A percentile compares a stretch with the other conserved stretches of the same genome.
These are phyloP conservation scores for Zosterops lateralis DNA, from an alignment of 2,113 vertebrate genomes.

Conservation along the genomic window DNA sequence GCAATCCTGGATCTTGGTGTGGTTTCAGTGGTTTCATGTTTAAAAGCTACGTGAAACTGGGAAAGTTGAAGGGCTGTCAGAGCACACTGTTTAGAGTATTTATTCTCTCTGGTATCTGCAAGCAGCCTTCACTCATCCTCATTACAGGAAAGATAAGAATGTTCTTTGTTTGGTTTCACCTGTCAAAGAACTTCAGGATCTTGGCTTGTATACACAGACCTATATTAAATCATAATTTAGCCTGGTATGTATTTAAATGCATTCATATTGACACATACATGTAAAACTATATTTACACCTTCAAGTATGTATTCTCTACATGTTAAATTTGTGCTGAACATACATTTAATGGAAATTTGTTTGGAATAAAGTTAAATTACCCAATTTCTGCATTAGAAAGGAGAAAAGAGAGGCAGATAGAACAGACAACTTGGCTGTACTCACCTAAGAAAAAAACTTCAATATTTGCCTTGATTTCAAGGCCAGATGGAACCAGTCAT, in stretches of 20 bases:
- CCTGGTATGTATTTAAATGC: background rate
- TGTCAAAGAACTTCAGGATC: background rate
- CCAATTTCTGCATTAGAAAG: background rate
- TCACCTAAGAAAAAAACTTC: background rate
- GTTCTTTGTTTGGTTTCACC: slow-evolving; percentile 12
- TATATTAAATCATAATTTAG: background rate
- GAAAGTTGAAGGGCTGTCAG: background rate
- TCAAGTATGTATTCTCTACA: background rate
- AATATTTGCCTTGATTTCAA: background rate
- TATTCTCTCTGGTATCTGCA: background rate
- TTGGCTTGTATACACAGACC: background rate
- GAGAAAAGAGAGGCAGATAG: background rate
- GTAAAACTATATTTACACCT: background rate
- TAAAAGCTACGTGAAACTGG: background rate
- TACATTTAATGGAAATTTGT: background rate
- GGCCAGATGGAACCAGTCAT: slow-evolving; percentile 1
- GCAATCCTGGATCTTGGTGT: background rate
- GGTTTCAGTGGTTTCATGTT: background rate
- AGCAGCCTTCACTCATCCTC: background rate
- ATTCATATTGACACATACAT: background rate
- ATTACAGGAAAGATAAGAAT: background rate
- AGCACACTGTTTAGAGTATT: background rate
- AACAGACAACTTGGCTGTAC: background rate
- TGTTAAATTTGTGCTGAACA: background rate
- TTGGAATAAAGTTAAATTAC: background rate